A percentile compares a stretch with the other conserved stretches of the same genome.
Conservation (phyloP, 2,797 vertebrate genomes). For the Cryptoblepharus egeriae region DNA sequence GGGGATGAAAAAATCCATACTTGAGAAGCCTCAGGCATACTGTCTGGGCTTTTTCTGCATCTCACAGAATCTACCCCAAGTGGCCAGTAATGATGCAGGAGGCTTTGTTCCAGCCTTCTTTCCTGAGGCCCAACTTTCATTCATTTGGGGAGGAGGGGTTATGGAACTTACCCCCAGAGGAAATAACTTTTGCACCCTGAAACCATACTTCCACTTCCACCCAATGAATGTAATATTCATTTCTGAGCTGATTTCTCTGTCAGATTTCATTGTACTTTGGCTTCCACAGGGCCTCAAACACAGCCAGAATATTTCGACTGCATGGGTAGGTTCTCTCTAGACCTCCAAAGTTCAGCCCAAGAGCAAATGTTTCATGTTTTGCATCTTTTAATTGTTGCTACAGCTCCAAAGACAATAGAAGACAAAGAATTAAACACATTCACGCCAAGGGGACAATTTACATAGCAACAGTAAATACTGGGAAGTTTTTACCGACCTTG, state of each 20-base stretch:
- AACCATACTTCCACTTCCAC: not conserved
- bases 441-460: conserved; percentile 65
- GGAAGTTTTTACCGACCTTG: conserved; percentile 51
- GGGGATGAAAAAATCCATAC: not conserved
- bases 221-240: not conserved
- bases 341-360: not conserved
- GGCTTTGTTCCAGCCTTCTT: not conserved
- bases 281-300: not conserved
- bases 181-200: not conserved
- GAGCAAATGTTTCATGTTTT: not conserved
- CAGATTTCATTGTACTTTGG: not conserved
- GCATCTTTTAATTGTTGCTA: conserved; percentile 5
- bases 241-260: not conserved
- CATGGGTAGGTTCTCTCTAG: not conserved
- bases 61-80: not conserved
- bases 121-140: not conserved
- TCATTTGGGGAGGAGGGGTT: not conserved
- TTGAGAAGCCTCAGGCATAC: not conserved
- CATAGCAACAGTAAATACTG: conserved; percentile 71
- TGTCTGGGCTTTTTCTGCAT: not conserved
- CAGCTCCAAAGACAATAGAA: conserved; percentile 47
- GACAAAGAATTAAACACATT: conserved; percentile 52
- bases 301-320: not conserved
- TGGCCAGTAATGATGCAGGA: not conserved
- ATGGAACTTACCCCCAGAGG: not conserved